Evolutionary conservation across 1,140 invertebrate genomes (phyloP).

Genomic region (Drosophila orosa): DNA sequence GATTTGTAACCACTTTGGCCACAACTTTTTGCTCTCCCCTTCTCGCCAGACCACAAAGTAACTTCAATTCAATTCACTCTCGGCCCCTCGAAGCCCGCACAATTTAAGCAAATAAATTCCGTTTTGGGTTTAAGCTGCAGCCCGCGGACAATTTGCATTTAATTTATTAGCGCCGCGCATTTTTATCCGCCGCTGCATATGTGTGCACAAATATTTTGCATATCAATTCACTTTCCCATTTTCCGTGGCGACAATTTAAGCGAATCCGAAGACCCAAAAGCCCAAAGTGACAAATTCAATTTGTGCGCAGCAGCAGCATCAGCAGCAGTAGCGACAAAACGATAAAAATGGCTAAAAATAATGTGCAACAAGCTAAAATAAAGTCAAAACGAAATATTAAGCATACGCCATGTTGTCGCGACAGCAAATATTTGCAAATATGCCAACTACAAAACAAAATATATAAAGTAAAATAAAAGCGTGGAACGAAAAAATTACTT

Average conservation of each 20-base stretch:
- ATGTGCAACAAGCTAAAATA: slow-evolving; percentile 49
- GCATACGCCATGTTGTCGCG: slow-evolving; percentile 54
- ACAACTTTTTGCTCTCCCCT: slow-evolving; percentile 40
- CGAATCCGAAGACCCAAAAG: slow-evolving; percentile 20
- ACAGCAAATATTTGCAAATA: slow-evolving; percentile 50
- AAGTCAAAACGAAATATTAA: slow-evolving; percentile 49
- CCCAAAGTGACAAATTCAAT: slow-evolving; percentile 57
- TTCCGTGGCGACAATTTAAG: slow-evolving; percentile 37
- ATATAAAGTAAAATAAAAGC: not conserved
- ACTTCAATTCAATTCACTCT: slow-evolving; percentile 47
- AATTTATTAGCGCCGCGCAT: slow-evolving; percentile 40
- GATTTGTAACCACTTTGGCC: slow-evolving; percentile 53
- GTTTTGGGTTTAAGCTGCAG: slow-evolving; percentile 38
- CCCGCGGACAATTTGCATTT: slow-evolving; percentile 38
- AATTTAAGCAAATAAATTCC: slow-evolving; percentile 50
- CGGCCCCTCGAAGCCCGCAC: not conserved
- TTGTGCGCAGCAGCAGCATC: slow-evolving; percentile 15
- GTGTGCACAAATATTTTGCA: slow-evolving; percentile 48
- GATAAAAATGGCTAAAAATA: slow-evolving; percentile 21
- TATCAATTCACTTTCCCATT: slow-evolving; percentile 37
- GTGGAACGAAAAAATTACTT: slow-evolving; percentile 38
- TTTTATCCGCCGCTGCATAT: slow-evolving; percentile 46
- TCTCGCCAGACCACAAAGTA: slow-evolving; percentile 39
- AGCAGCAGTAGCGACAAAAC: not conserved
- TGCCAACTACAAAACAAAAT: slow-evolving; percentile 37